Conservation (phyloP, 1,140 invertebrate genomes). For the Melanaphis sacchari region DNA sequence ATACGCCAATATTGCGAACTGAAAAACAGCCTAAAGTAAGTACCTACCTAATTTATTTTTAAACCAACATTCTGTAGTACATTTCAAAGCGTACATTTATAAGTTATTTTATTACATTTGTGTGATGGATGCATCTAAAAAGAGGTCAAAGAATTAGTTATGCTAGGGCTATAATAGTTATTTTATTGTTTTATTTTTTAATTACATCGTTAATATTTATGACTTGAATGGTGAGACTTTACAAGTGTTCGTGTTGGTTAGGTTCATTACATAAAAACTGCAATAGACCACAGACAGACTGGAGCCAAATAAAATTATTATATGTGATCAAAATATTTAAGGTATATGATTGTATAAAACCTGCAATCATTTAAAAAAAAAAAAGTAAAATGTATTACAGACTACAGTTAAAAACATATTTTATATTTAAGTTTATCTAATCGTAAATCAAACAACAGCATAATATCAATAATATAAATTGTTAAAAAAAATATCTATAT, state of each 20-base stretch:
- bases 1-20: background rate
- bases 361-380: background rate
- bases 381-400: background rate
- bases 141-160: slow-evolving; percentile 34
- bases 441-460: background rate
- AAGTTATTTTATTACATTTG: slow-evolving; percentile 26
- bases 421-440: background rate
- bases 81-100: slow-evolving; percentile 15
- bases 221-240: background rate
- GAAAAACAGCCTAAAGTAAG: slow-evolving; percentile 28
- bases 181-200: slow-evolving; percentile 44
- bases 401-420: background rate
- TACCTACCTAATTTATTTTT: background rate
- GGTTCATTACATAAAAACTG: slow-evolving; percentile 1
- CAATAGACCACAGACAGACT: background rate
- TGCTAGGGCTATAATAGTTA: background rate
- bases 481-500: background rate
- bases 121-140: background rate
- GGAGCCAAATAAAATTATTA: background rate
- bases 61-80: background rate
- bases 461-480: background rate
- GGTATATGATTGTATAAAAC: background rate
- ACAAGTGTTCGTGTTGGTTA: background rate
- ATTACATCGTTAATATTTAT: slow-evolving; percentile 46
- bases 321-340: background rate